phyloP scores from a whole-genome alignment of 2,888 invertebrate genomes.

The Mesorhabditis spiculigera region DNA sequence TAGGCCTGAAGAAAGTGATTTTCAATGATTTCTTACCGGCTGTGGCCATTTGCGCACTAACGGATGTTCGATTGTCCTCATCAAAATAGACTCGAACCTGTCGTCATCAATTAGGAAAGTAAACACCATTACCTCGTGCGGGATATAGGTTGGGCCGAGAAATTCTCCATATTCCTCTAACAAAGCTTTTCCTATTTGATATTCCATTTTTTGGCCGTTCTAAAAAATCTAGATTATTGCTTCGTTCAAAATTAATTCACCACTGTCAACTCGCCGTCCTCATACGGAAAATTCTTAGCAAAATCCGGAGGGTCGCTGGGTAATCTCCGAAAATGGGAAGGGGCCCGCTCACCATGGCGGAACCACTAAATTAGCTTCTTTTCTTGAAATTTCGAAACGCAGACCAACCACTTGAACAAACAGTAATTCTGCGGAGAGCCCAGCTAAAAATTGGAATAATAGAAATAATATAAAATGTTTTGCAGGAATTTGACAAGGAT shows the following conservation, averaged over 20 bases:
- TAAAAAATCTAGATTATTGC: constrained; percentile 1
- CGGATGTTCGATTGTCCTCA: neutral
- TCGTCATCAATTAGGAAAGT: neutral
- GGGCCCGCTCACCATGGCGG: neutral
- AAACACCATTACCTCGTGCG: neutral
- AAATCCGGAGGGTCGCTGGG: neutral
- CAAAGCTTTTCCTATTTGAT: neutral
- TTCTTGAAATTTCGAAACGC: too few species aligned
- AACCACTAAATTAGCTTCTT: neutral
- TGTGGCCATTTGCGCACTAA: neutral
- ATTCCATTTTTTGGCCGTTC: neutral
- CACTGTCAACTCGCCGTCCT: neutral
- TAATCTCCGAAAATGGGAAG: neutral
- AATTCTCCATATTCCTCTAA: neutral
- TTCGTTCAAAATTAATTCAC: neutral
- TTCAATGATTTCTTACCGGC: neutral
- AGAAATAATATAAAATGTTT: too few species aligned
- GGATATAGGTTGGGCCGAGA: neutral
- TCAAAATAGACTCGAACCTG: constrained; percentile 1
- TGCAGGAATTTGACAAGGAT: too few species aligned
- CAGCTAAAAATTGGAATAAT: too few species aligned
- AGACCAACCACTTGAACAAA: too few species aligned
- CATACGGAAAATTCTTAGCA: neutral
- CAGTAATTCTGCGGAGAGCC: too few species aligned
- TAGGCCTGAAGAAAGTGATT: neutral